Evolutionary conservation across 2,888 invertebrate species (phyloP), one percentile per base, ranked within the genome.

Genomic region (Sinotaia quadrata): DNA sequence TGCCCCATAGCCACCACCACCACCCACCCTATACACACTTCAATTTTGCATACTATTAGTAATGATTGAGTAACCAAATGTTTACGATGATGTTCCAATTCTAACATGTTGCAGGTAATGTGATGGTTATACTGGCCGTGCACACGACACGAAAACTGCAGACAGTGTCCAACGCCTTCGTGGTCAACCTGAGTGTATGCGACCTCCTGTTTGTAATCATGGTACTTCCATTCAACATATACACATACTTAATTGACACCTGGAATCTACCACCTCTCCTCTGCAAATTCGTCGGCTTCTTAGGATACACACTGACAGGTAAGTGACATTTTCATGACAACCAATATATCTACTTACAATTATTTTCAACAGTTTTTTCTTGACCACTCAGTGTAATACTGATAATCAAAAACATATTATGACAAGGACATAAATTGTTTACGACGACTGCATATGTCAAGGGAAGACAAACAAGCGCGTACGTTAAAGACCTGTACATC

Each of bases 211-310:
- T 75, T 36, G 75, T 78, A 21, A 57, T 69, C 4, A 49, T 73
- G 56, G 73, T 80, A n/a, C 67, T 80, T 31, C 80, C 80, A 4
- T 78, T 80, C 69, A 79, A 78, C 68, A 76, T 79, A 60, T 78
- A 79, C 70, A 78, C 80, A n/a, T 79, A 77, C 37, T 65, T 76
- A 0, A 18, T 34, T 4, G 68, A 79, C 18, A 76, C 74, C 18
- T 77, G 78, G 75, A 67, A 54, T 58, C 24, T 78, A 8, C 61
- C 71, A 15, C n/a, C 27, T 2, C 8, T 29, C 27, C 65, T 80
- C 24, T 80, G 80, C 72, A 75, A 74, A 67, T 69, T 73, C 52
- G 57, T 79, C 1, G 80, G 77, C 7, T 72, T 80, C 33, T 37
- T 76, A 2, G 75, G 77, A 27, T 78, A 79, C 61, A 75, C 77